A percentile compares a stretch with the other conserved stretches of the same genome.
These are phyloP conservation scores for Ploceus nigricollis DNA, from an alignment of 2,113 vertebrate genomes.

Conservation along the genomic window DNA sequence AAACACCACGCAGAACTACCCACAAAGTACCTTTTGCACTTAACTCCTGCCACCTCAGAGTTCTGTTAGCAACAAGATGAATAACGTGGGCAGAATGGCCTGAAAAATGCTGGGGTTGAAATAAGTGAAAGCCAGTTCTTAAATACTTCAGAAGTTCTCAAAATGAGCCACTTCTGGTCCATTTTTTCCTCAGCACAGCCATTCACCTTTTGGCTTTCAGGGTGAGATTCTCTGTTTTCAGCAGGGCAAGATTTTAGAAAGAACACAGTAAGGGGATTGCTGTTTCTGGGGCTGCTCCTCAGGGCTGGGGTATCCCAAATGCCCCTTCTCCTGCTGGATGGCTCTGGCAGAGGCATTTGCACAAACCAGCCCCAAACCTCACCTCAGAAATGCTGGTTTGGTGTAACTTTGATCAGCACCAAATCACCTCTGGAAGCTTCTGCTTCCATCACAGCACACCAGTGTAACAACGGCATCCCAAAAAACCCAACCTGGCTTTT, in stretches of 20 bases:
- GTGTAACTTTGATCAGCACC: not conserved
- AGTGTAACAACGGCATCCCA: accelerated
- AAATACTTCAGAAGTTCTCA: not conserved
- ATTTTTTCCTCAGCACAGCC: not conserved
- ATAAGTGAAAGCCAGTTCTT: not conserved
- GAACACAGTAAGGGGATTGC: not conserved
- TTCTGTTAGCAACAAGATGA: not conserved
- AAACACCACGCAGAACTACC: not conserved
- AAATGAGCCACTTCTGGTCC: not conserved
- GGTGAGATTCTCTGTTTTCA: not conserved
- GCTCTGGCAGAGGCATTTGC: not conserved
- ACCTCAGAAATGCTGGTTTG: not conserved
- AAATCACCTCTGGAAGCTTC: not conserved
- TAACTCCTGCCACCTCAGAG: not conserved
- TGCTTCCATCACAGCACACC: not conserved
- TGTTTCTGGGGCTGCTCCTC: not conserved
- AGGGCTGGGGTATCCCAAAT: not conserved
- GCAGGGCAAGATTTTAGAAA: not conserved
- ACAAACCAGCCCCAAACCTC: not conserved
- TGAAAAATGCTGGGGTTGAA: not conserved
- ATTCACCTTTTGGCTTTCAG: not conserved
- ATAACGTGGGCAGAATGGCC: not conserved
- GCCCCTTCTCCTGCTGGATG: not conserved
- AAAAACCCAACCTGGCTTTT: not conserved
- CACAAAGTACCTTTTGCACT: not conserved